Conservation (phyloP, 2,113 vertebrate species). For the Chaenocephalus aceratus region DNA sequence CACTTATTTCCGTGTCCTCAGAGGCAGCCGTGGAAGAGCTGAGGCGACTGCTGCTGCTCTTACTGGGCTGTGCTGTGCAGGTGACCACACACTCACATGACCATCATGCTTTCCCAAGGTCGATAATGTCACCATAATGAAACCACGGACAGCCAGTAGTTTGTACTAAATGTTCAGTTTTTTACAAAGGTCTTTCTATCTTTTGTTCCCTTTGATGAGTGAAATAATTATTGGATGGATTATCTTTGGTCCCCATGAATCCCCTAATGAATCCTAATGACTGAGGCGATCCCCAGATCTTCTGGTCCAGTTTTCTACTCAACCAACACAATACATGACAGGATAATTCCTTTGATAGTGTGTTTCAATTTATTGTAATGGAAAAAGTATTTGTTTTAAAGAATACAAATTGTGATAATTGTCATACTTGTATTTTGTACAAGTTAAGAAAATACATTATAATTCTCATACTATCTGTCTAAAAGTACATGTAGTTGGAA, state of each 20-base stretch:
- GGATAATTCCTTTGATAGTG: neutral
- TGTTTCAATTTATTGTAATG: no score
- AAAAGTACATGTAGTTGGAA: no score
- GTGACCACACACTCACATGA: constrained; percentile 68
- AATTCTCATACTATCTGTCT: no score
- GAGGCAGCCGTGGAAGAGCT: constrained; percentile 88
- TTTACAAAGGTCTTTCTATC: neutral
- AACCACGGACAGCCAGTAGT: neutral
- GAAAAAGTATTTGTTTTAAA: no score
- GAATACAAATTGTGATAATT: no score
- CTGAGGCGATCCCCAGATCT: neutral
- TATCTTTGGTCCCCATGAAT: neutral
- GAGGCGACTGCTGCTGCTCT: constrained; percentile 85
- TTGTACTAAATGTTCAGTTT: neutral
- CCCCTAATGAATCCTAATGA: neutral
- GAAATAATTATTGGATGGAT: neutral
- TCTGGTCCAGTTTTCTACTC: neutral
- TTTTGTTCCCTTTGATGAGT: neutral
- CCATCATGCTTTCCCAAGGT: constrained; percentile 1
- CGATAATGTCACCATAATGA: constrained; percentile 1
- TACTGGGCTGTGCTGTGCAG: constrained; percentile 93
- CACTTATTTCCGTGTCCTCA: constrained; percentile 69
- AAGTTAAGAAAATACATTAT: no score
- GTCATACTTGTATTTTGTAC: no score
- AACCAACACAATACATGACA: neutral